phyloP scores from a whole-genome alignment of 2,888 invertebrate genomes.

The Nemurella pictetii region DNA sequence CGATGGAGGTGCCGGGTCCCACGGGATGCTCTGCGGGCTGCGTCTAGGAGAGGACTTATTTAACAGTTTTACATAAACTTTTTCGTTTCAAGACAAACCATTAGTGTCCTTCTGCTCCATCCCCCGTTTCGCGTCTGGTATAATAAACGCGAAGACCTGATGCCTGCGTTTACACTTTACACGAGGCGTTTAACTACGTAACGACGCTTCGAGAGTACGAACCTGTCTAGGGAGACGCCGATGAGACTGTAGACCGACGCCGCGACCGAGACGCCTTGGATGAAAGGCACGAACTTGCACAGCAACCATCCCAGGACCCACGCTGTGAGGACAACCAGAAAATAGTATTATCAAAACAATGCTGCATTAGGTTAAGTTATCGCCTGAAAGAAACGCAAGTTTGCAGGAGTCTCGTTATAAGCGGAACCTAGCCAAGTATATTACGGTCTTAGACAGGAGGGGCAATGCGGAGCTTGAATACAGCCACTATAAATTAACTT shows the following conservation, averaged over 20 bases:
- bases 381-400: not conserved
- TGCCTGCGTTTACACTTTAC: not conserved
- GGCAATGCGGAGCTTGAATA: not conserved
- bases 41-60: not conserved
- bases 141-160: not conserved
- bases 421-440: not conserved
- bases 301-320: constrained; percentile 95
- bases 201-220: constrained; percentile 53
- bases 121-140: no score
- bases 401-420: not conserved
- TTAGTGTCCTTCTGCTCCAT: no score
- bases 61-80: no score
- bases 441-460: not conserved
- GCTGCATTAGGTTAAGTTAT: not conserved
- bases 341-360: not conserved
- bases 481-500: not conserved
- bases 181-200: no score
- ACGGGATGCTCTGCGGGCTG: not conserved
- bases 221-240: constrained; percentile 93
- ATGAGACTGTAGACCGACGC: constrained; percentile 95
- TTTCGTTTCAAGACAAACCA: no score
- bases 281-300: constrained; percentile 95
- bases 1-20: not conserved
- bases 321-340: constrained; percentile 59
- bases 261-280: constrained; percentile 92